phyloP scores from a whole-genome alignment of 2,888 invertebrate genomes.

The Dinocampus coccinellae region DNA sequence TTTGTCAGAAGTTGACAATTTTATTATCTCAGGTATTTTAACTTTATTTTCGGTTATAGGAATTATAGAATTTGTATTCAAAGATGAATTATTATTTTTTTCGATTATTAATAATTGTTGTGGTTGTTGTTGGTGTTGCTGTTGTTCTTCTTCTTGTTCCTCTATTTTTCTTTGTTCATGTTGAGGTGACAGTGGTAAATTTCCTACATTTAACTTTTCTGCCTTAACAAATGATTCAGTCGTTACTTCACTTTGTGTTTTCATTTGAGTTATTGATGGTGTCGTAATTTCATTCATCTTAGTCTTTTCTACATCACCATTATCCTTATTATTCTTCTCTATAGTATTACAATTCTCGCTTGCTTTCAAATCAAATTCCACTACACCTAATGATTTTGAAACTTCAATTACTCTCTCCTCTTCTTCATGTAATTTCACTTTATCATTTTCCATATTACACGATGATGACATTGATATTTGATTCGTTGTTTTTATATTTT shows the following conservation, averaged over 20 bases:
- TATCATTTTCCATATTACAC: background rate
- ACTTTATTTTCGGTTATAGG: background rate
- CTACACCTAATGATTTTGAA: background rate
- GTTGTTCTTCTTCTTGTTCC: too few species aligned
- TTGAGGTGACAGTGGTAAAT: background rate
- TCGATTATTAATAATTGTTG: background rate
- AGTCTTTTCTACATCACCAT: too few species aligned
- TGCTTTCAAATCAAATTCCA: too few species aligned
- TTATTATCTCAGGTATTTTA: background rate
- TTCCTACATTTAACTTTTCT: background rate
- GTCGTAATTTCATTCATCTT: background rate
- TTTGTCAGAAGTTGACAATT: background rate
- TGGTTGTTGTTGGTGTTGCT: background rate
- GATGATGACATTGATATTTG: background rate
- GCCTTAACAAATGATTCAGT: background rate
- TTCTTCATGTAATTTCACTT: background rate
- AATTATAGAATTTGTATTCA: background rate
- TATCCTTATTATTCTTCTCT: background rate
- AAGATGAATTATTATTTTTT: background rate
- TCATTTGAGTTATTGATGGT: background rate
- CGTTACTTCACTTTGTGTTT: background rate
- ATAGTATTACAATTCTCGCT: background rate
- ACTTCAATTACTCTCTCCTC: background rate
- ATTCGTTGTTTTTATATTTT: background rate
- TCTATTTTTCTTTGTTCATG: too few species aligned